Conservation (phyloP, 2,113 vertebrate species). For the Tichodroma muraria region DNA sequence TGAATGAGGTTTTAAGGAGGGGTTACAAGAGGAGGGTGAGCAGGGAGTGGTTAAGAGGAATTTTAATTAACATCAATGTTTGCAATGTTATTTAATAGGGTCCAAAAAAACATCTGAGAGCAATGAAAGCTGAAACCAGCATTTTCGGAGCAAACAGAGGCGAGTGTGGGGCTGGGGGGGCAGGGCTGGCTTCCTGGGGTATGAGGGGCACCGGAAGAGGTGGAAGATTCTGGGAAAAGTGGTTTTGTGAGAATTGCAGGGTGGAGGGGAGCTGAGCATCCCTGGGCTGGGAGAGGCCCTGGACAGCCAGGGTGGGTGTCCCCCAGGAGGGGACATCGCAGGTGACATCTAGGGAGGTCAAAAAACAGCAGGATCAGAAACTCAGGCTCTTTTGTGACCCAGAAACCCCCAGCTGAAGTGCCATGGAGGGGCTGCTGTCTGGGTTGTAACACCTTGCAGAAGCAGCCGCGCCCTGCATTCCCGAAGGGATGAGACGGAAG, state of each 20-base stretch:
- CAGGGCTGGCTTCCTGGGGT: neutral
- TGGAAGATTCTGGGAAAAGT: neutral
- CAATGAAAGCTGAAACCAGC: neutral
- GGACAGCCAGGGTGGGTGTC: too few species aligned
- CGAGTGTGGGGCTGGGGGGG: neutral
- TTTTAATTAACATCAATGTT: constrained; percentile 38
- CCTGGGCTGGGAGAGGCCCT: neutral
- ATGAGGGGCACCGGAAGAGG: neutral
- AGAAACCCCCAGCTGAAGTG: rapidly evolving
- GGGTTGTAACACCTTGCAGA: too few species aligned
- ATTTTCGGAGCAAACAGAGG: neutral
- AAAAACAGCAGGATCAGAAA: neutral
- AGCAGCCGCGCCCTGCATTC: rapidly evolving
- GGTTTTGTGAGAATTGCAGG: neutral
- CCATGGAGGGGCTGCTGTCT: rapidly evolving
- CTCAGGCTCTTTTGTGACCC: rapidly evolving
- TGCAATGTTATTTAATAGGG: neutral
- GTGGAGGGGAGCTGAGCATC: neutral
- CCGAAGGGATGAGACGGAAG: neutral
- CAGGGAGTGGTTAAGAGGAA: constrained; percentile 27
- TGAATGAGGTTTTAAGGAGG: constrained; percentile 33
- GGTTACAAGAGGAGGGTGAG: neutral
- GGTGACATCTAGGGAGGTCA: neutral
- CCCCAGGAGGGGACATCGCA: rapidly evolving
- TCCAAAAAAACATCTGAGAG: constrained; percentile 21